Base-by-base conservation (phyloP, 2,888 invertebrate species). In the Serripes groenlandicus region DNA sequence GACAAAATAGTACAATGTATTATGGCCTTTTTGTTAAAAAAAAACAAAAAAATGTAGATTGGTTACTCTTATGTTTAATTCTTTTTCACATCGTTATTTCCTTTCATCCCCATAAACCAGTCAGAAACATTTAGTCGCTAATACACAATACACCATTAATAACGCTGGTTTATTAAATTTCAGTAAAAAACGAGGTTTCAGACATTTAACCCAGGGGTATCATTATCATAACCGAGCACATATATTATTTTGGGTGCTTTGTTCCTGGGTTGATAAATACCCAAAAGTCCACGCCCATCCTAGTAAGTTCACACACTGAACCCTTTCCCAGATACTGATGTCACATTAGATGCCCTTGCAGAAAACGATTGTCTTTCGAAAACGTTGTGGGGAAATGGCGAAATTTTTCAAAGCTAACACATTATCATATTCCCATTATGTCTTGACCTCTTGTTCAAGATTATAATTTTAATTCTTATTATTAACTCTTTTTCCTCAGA, bases 211-310 rank as follows among this genome's bases (percentile, higher is more conserved):
- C 42, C 28, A 0, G 3, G 28, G 66, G 75, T 80, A 81, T 83
- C 86, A 86, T 83, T 86, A 86, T 81, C 83, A 86, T 86, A 86
- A 83, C 78, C 78, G 56, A 72, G 56, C 78, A 56, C 75, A 83
- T 83, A 83, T 83, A 86, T 86, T 85, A 86, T 86, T 81, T 83
- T 83, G 76, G 56, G 37, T 42, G 69, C 68, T 72, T 86, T 83
- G 83, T 86, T 60, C 78, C n/a, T 23, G 49, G 62, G 70, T 75
- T 86, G 86, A 86, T 86, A 79, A 86, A 86, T 86, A 86, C 86
- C 75, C 66, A 60, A n/a, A 30, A 15, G 54, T 69, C 62, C 32
- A 77, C 86, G 81, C 86, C 86, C 81, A 78, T 69, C 68, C 58
- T 56, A 74, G 80, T 77, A 58, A 62, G 72, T 85, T 85, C 83